Base-by-base conservation (phyloP, 2,888 invertebrate genomes). In the Brachypterus glaber region DNA sequence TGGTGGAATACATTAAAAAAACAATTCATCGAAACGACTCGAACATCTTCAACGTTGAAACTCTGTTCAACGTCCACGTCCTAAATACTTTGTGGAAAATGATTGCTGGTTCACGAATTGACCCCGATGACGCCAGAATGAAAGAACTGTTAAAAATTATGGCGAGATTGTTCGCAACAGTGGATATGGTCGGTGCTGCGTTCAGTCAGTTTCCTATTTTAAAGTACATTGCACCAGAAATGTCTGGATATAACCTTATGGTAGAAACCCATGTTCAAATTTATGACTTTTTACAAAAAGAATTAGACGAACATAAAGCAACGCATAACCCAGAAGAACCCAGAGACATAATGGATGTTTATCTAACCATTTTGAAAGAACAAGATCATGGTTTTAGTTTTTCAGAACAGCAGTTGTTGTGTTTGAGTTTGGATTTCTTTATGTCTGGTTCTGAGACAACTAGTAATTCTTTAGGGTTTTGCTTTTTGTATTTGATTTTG, bases 381-480 rank as follows among this genome's bases (percentile, higher is more conserved):
- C 64, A 75, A 12, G 71, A 75, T 5, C 33, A 17, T 4, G 9
- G 31, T 3, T 61, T 67, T 1, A 72, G 72, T 2, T 77, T 80
- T 57, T 69, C 74, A 46, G 87, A 89, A 58, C 74, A 76, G 5
- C 88, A 88, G 51, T 63, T 89, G 35, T 61, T 88, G 39, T 84
- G 86, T 0, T 77, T 83, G 52, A 86, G 87, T 52, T 70, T 88
- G 72, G 89, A 89, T 52, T 75, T 89, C 72, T 89, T 89, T 52
- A 77, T 88, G 71, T 89, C 88, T 14, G 89, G 88, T 1, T 83
- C 87, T 0, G 89, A 89, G 64, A 89, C 89, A 0, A 87, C 88
- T 0, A 80, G 77, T 35, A 87, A 88, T 58, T 77, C 80, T 18
- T 67, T 88, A 53, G 78, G 81, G 17, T 87, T 87, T 55, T 76